Evolutionary conservation across 2,797 vertebrate genomes (phyloP).

Genomic region (Enteromius unitaeniatus): DNA sequence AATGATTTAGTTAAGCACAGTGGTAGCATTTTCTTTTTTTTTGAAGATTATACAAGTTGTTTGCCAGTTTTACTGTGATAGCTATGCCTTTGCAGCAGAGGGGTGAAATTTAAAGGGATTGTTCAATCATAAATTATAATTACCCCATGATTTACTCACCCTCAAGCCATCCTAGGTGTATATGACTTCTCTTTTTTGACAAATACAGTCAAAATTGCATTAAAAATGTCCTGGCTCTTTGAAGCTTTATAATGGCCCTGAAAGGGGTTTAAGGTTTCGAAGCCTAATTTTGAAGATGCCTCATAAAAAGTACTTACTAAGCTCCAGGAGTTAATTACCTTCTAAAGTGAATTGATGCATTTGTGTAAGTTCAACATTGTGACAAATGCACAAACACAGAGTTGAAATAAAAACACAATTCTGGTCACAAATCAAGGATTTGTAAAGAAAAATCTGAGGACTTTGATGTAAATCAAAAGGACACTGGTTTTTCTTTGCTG

Average conservation of each 20-base stretch:
- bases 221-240: background rate
- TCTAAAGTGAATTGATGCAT: too few relatives aligned
- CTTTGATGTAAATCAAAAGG: background rate
- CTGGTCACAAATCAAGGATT: background rate
- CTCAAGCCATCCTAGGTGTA: background rate
- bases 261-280: background rate
- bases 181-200: background rate
- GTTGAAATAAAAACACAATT: background rate
- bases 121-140: background rate
- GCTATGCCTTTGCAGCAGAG: background rate
- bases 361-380: too few relatives aligned
- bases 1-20: background rate
- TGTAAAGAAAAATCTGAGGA: background rate
- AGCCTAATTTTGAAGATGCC: too few relatives aligned
- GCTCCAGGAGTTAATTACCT: too few relatives aligned
- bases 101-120: background rate
- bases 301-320: too few relatives aligned
- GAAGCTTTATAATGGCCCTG: background rate
- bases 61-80: background rate
- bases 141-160: background rate
- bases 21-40: background rate
- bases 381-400: background rate
- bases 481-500: background rate
- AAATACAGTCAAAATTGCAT: background rate
- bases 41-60: background rate